phyloP scores from a whole-genome alignment of 2,113 vertebrate genomes.

The Paramormyrops kingsleyae region DNA sequence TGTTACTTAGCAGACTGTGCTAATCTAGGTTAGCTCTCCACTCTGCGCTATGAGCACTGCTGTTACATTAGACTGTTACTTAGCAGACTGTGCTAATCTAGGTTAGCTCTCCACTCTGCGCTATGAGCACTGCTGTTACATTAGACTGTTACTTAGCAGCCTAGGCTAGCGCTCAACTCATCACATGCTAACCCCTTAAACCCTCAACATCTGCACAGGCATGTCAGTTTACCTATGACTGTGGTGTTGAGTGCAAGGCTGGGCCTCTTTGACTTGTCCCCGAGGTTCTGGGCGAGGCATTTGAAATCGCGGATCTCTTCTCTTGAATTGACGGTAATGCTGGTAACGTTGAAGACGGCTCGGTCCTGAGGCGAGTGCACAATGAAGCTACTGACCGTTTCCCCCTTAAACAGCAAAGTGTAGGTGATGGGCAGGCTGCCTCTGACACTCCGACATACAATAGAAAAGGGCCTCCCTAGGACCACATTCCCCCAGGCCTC shows the following conservation, averaged over 20 bases:
- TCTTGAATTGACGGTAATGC: conserved; percentile 17
- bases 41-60: background rate
- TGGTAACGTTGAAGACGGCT: conserved; percentile 39
- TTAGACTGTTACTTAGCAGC: background rate
- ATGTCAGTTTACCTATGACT: conserved; percentile 45
- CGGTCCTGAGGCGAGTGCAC: background rate
- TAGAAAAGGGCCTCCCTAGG: conserved; percentile 32
- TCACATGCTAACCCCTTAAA: background rate
- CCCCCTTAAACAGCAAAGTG: conserved; percentile 28
- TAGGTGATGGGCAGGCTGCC: conserved; percentile 61
- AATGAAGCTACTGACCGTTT: background rate
- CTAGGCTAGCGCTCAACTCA: background rate
- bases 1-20: background rate
- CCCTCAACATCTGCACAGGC: background rate
- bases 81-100: background rate
- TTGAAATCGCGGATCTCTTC: conserved; percentile 27
- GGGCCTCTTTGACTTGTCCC: rapidly evolving
- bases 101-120: background rate
- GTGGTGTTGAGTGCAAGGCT: conserved; percentile 33
- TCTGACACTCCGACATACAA: conserved; percentile 43
- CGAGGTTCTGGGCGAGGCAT: conserved; percentile 51
- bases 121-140: background rate
- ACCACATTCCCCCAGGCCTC: conserved; percentile 27
- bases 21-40: background rate
- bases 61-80: background rate